Conservation (phyloP, 2,888 invertebrate species). For the Erebia palarica region DNA sequence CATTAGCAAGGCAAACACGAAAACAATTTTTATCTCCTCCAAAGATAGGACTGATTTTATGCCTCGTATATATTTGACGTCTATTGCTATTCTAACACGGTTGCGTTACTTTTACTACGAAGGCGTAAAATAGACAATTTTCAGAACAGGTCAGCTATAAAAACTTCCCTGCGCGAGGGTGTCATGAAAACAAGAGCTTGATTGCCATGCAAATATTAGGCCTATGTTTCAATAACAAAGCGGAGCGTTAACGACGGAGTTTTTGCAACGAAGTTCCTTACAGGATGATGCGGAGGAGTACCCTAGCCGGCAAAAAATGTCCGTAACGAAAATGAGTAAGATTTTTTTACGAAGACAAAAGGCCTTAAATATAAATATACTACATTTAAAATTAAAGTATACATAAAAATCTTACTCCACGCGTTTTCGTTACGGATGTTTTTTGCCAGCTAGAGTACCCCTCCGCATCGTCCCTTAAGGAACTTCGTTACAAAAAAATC, state of each 20-base stretch:
- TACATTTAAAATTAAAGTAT: too few species aligned
- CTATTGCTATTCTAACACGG: conserved; percentile 18
- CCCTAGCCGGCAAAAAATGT: too few species aligned
- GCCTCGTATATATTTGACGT: conserved; percentile 23
- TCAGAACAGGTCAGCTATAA: conserved; percentile 26
- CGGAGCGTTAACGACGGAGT: background rate
- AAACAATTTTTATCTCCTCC: conserved; percentile 18
- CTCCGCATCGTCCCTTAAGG: too few species aligned
- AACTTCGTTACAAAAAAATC: too few species aligned
- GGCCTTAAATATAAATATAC: too few species aligned
- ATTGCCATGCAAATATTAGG: conserved; percentile 8
- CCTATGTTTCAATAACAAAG: background rate
- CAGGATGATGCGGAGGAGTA: background rate
- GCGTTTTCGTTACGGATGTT: too few species aligned
- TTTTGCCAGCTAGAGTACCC: too few species aligned
- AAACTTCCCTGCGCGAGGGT: conserved; percentile 9
- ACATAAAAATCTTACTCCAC: too few species aligned
- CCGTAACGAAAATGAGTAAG: too few species aligned
- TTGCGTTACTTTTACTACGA: conserved; percentile 28
- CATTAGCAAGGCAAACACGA: conserved; percentile 14
- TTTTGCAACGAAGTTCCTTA: background rate
- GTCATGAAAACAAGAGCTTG: conserved; percentile 8
- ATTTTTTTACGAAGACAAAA: too few species aligned
- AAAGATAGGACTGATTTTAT: conserved; percentile 22
- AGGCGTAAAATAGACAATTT: conserved; percentile 30